Base-by-base conservation (phyloP, 2,888 invertebrate species). In the Herminia tarsipennalis region DNA sequence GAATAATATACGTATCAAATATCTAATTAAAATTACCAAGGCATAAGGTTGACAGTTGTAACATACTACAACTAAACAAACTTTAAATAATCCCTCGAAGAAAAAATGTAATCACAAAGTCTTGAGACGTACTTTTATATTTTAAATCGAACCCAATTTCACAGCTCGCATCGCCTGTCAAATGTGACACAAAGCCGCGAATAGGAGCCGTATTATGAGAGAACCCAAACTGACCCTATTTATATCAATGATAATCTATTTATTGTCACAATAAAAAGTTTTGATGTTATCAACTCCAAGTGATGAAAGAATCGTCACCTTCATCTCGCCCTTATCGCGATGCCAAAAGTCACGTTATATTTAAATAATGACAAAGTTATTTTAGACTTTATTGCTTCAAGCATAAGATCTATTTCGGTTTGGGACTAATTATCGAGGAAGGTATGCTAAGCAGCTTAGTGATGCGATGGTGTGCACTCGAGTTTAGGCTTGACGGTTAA, bases 111-210 rank as follows among this genome's bases (percentile, higher is more conserved):
- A 83, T 81, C 81, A 76, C 74, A 80, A 64, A 72, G 75, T 86
- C 84, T 87, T 81, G 81, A 87, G 86, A 83, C 74, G 76, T 66
- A 74, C 83, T 77, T 88, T 88, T 87, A 88, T 84, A 84, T 74
- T 81, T 86, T 82, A 83, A 88, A 89, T 86, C 80, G 84, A 86
- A 85, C 84, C 83, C 90, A 85, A 91, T 90, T 91, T 89, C 87
- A 90, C 86, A 86, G 85, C 89, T 88, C 87, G 79, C 84, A 88
- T 82, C 82, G 86, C 88, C 87, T 89, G 91, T 91, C 91, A 91
- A 79, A 81, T 49, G 65, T 83, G 91, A 90, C 91, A 83, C 73
- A 89, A 90, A 91, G 90, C 91, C 78, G 80, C 81, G 81, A 88
- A 88, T 83, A 79, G 85, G 74, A 83, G 78, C 78, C 80, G 83